A percentile compares a stretch with the other conserved stretches of the same genome.
These are phyloP conservation scores for Electrophaes corylata DNA, from an alignment of 2,888 invertebrate genomes.

Conservation along the genomic window DNA sequence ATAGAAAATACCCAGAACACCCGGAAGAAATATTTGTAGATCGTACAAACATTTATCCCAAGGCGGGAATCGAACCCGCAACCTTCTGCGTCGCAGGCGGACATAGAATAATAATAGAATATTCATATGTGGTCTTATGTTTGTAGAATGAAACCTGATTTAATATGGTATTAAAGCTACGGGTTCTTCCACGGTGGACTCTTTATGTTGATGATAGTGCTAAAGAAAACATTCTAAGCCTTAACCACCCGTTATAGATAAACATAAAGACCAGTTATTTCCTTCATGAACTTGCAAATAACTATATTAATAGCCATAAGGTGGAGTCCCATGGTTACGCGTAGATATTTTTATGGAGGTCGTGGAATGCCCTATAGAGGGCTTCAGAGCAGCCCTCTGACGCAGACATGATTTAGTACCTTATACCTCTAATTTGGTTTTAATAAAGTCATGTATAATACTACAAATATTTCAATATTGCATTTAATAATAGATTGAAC, in stretches of 20 bases:
- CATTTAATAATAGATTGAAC: not conserved
- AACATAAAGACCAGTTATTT: conserved; percentile 8
- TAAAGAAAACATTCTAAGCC: not conserved
- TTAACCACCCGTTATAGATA: conserved; percentile 4
- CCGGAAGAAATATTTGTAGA: too few species aligned
- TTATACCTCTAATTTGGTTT: conserved; percentile 18
- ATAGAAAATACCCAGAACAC: too few species aligned
- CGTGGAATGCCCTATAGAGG: conserved; percentile 25
- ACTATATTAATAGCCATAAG: conserved; percentile 20
- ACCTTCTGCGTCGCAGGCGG: too few species aligned
- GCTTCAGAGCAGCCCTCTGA: conserved; percentile 16
- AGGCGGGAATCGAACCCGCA: too few species aligned
- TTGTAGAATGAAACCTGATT: too few species aligned
- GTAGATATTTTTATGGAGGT: conserved; percentile 38
- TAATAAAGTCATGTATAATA: conserved; percentile 15
- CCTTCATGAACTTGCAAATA: conserved; percentile 5
- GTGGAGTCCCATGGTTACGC: conserved; percentile 27
- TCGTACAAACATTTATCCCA: too few species aligned
- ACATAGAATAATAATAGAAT: too few species aligned
- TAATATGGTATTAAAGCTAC: too few species aligned
- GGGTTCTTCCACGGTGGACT: too few species aligned
- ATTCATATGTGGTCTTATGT: too few species aligned
- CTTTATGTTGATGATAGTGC: too few species aligned
- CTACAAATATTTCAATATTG: not conserved
- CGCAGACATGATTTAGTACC: conserved; percentile 36